These are phyloP conservation scores for Narcine bancroftii DNA, from an alignment of 2,113 vertebrate species.

Conservation along the genomic window DNA sequence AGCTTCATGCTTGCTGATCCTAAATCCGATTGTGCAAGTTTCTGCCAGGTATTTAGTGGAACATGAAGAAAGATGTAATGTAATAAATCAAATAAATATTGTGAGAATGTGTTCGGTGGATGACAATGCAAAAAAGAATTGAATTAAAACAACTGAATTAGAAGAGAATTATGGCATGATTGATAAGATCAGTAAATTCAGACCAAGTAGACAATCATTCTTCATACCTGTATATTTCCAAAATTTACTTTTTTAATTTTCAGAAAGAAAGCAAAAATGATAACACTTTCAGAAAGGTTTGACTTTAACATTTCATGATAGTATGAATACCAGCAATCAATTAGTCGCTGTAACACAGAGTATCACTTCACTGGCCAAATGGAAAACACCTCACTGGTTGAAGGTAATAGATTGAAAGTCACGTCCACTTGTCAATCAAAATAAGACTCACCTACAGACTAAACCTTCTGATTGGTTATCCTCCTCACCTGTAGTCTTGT, in stretches of 20 bases:
- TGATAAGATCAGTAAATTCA: not conserved
- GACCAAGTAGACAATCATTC: not conserved
- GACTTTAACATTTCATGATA: not conserved
- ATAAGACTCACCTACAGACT: too few species aligned
- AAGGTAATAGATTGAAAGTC: too few species aligned
- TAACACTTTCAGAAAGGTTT: not conserved
- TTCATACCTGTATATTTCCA: not conserved
- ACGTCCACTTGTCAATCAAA: too few species aligned
- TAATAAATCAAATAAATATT: too few species aligned
- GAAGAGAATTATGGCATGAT: not conserved
- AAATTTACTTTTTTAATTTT: not conserved
- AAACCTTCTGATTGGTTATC: too few species aligned
- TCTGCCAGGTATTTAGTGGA: not conserved
- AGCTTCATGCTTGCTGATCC: not conserved
- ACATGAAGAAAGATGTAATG: not conserved
- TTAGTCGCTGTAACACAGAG: too few species aligned
- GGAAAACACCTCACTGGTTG: too few species aligned
- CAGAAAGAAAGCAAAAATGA: not conserved
- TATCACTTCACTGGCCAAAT: too few species aligned
- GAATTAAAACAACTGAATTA: not conserved
- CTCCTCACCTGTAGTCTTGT: too few species aligned
- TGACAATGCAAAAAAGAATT: not conserved
- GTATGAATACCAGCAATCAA: not conserved
- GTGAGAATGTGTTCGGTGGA: too few species aligned
- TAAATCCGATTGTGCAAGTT: not conserved